Conservation (phyloP, 2,888 invertebrate genomes). For the Eristalis tenax region DNA sequence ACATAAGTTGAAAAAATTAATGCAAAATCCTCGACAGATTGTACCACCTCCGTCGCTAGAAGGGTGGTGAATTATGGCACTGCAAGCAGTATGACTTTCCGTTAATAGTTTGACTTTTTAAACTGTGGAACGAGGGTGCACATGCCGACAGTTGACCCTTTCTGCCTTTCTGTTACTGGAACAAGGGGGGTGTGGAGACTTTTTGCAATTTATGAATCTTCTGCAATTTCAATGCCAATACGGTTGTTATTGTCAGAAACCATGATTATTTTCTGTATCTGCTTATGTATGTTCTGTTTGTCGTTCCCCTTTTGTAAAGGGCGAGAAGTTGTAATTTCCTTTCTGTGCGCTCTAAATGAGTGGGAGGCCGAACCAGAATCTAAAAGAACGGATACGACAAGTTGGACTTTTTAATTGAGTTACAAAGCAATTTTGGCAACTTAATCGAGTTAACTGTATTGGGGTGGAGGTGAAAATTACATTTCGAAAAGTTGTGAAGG, state of each 20-base stretch:
- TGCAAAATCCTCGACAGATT: conserved; percentile 36
- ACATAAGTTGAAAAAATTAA: conserved; percentile 66
- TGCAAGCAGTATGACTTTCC: conserved; percentile 56
- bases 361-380: not conserved
- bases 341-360: not conserved
- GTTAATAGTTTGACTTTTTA: conserved; percentile 57
- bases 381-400: conserved; percentile 30
- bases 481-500: conserved; percentile 46
- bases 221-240: conserved; percentile 53
- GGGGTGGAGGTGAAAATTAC: conserved; percentile 50
- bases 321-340: conserved; percentile 3
- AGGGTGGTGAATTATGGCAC: conserved; percentile 57
- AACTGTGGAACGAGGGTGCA: conserved; percentile 22
- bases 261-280: not conserved
- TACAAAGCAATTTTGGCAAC: conserved; percentile 63
- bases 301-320: not conserved
- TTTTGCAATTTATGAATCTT: conserved; percentile 48
- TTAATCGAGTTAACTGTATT: conserved; percentile 62
- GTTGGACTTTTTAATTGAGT: conserved; percentile 66
- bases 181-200: conserved; percentile 36
- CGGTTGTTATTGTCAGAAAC: conserved; percentile 1
- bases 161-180: not conserved
- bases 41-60: conserved; percentile 11
- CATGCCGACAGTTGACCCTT: not conserved
- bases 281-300: not conserved